phyloP scores from a whole-genome alignment of 2,797 vertebrate species.

The Falco rusticolus region DNA sequence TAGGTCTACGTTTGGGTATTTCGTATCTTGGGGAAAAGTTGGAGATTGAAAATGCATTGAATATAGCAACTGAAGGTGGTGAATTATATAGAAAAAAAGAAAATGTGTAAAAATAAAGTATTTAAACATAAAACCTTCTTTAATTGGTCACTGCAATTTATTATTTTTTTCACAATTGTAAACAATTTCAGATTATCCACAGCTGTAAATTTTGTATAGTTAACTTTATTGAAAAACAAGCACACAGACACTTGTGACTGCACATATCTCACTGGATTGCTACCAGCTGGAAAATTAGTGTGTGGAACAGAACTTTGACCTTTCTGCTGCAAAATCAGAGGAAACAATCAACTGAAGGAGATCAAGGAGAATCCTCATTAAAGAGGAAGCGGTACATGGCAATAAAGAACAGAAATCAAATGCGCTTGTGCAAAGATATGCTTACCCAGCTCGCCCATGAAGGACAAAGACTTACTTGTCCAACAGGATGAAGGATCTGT shows the following conservation, averaged over 20 bases:
- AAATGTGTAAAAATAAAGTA: background rate
- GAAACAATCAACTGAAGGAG: background rate
- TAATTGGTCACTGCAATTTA: background rate
- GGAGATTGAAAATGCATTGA: background rate
- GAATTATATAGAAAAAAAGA: background rate
- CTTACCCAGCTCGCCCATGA: background rate
- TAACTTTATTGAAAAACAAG: background rate
- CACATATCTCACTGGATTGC: background rate
- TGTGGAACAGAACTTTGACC: background rate
- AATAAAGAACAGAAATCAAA: background rate
- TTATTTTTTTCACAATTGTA: background rate
- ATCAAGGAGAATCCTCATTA: background rate
- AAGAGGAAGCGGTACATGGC: background rate
- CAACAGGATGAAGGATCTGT: background rate
- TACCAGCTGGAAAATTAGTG: background rate
- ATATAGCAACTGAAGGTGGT: background rate
- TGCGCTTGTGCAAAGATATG: background rate
- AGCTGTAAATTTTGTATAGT: background rate
- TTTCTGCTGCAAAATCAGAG: background rate
- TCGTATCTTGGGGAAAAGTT: background rate
- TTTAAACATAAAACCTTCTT: background rate
- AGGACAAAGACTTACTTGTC: background rate
- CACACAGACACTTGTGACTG: background rate
- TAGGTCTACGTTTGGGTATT: background rate
- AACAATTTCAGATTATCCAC: background rate